Base-by-base conservation (phyloP, 2,113 vertebrate genomes). In the Proterorhinus semilunaris region DNA sequence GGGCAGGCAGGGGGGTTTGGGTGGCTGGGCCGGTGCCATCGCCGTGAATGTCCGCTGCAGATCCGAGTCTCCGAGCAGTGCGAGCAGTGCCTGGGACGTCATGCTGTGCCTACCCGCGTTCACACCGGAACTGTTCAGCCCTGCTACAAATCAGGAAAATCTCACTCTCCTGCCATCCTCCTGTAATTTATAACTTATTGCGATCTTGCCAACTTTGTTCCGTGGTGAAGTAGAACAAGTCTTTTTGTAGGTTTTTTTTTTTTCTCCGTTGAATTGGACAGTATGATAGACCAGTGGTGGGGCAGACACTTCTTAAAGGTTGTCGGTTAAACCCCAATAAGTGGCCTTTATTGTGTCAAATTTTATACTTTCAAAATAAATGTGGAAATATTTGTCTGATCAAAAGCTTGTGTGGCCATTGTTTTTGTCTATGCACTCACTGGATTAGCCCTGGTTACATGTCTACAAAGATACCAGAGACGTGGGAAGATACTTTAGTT, bases 321-420 rank as follows among this genome's bases (percentile, higher is more conserved):
- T 90, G 89, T 91, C 75, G 72, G 88, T 90, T 90, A 90, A 36
- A 92, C 91, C 90, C 89, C 92, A 89, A 90, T 91, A 92, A 92
- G 93, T 93, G 93, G 92, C 92, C 93, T 93, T 93, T 93, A 91
- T 86, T 87, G 91, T 93, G 91, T 93, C 91, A 92, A 91, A 91
- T 94, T 94, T 94, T 94, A 92, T 94, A 94, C 93, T 93, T 93
- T 93, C 78, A 78, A 93, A 93, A 93, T 94, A 94, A 94, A 94
- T 88, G 93, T 93, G 92, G 90, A 91, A 90, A 91, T 93, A 91
- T 92, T 92, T 92, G 91, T 93, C 92, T 92, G 90, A 84, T 79
- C 85, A 90, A 83, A 67, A 21, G 5, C 7, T 21, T 8, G 48
- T 45, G 58, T n/a, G 21, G 42, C 43, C 27, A 9, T 47, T 47